Percentiles rank a stretch among this genome's conserved stretches.
Evolutionary conservation across 1,140 invertebrate species (phyloP).

Genomic region (Trinorchestia longiramus): DNA sequence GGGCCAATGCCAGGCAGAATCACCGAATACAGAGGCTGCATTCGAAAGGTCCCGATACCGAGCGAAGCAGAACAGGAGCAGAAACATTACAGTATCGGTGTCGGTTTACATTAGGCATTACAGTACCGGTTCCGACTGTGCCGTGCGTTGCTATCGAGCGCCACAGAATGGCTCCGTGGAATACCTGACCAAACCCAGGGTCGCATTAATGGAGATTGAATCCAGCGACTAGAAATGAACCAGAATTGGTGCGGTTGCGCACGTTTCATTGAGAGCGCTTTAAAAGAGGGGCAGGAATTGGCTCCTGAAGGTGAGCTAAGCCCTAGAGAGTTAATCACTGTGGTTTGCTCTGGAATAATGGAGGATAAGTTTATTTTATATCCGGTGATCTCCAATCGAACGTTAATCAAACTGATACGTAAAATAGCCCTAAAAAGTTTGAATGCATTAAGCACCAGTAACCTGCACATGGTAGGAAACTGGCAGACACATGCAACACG

Average conservation of each 20-base stretch:
- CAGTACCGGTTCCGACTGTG: neutral
- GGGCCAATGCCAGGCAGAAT: neutral
- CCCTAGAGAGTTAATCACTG: neutral
- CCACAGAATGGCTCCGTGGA: neutral
- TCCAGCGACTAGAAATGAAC: neutral
- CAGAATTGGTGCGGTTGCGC: neutral
- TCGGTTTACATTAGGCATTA: neutral
- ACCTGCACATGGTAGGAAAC: no score
- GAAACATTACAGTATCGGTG: neutral
- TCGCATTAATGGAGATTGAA: neutral
- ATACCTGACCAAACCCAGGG: neutral
- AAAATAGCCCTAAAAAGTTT: no score
- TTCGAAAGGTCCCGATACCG: neutral
- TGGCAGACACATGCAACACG: no score
- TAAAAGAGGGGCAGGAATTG: neutral
- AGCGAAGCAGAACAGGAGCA: neutral
- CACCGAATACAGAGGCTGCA: no score
- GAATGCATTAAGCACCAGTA: no score
- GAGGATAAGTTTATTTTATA: neutral
- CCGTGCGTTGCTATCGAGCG: neutral
- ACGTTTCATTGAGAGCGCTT: neutral
- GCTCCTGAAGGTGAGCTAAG: neutral
- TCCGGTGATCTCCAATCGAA: neutral
- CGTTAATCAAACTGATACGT: neutral
- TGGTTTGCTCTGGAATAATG: constrained; percentile 2